Percentiles rank a stretch among this genome's conserved stretches.
phyloP scores from a whole-genome alignment of 2,113 vertebrate species.

The Jacana jacana region DNA sequence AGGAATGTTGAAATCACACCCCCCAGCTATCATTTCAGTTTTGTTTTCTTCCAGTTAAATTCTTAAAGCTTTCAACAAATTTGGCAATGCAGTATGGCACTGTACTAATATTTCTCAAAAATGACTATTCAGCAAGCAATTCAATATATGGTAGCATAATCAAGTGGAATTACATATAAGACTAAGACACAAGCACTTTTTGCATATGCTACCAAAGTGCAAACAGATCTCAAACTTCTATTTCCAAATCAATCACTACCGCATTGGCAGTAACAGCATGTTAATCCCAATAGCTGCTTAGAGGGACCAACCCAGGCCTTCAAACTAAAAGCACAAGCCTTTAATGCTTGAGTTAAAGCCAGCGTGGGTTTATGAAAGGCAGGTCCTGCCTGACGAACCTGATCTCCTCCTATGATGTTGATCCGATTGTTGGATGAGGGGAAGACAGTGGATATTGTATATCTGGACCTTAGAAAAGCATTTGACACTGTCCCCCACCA shows the following conservation, averaged over 20 bases:
- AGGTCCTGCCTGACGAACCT: too few relatives aligned
- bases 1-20: background rate
- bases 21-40: background rate
- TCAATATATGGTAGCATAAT: background rate
- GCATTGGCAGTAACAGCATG: background rate
- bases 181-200: background rate
- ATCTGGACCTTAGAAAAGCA: too few relatives aligned
- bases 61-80: background rate
- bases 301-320: background rate
- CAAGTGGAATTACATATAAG: background rate
- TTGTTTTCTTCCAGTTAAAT: background rate
- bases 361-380: too few relatives aligned
- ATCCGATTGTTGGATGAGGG: too few relatives aligned
- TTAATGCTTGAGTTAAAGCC: background rate
- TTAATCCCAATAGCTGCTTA: background rate
- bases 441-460: too few relatives aligned
- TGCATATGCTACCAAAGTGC: background rate
- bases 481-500: too few relatives aligned
- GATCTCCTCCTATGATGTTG: too few relatives aligned
- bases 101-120: background rate
- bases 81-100: background rate
- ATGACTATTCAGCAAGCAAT: background rate
- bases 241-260: background rate
- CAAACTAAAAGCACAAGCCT: background rate
- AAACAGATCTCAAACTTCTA: background rate